phyloP scores from a whole-genome alignment of 2,888 invertebrate species.

The Scaptomyza polygonia region DNA sequence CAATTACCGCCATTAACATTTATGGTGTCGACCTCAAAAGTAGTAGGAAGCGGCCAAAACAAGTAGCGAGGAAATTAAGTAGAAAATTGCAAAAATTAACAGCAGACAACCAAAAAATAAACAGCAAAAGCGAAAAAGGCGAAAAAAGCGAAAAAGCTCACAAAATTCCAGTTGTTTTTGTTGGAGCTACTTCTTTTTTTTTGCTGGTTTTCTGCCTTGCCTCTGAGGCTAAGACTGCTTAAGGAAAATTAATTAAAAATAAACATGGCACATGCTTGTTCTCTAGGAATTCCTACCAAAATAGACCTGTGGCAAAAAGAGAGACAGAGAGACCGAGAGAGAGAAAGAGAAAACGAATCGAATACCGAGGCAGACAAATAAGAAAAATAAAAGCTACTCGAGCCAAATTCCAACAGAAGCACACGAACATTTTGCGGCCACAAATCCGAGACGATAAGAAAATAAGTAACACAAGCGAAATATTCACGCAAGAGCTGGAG shows the following conservation, averaged over 20 bases:
- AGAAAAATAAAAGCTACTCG: slow-evolving; percentile 63
- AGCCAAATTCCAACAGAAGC: slow-evolving; percentile 75
- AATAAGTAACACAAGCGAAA: slow-evolving; percentile 65
- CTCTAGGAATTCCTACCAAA: slow-evolving; percentile 73
- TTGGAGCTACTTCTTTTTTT: slow-evolving; percentile 13
- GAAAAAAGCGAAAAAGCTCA: slow-evolving; percentile 27
- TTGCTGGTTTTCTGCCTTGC: slow-evolving; percentile 23
- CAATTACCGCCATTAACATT: slow-evolving; percentile 72
- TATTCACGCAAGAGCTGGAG: neutral
- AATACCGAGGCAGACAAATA: slow-evolving; percentile 60
- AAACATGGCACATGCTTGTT: slow-evolving; percentile 78
- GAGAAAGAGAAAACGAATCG: slow-evolving; percentile 26
- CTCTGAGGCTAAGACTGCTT: slow-evolving; percentile 73
- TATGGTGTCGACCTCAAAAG: slow-evolving; percentile 60
- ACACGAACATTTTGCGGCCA: slow-evolving; percentile 74
- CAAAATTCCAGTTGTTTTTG: slow-evolving; percentile 29
- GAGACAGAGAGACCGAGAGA: slow-evolving; percentile 5
- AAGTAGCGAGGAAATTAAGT: slow-evolving; percentile 70
- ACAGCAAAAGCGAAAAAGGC: neutral
- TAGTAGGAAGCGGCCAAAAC: slow-evolving; percentile 27
- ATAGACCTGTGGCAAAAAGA: slow-evolving; percentile 65
- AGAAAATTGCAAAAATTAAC: slow-evolving; percentile 79
- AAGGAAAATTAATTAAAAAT: slow-evolving; percentile 80
- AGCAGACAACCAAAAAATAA: slow-evolving; percentile 34
- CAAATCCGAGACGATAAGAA: slow-evolving; percentile 79